These are phyloP conservation scores for Micrasema minimum DNA, from an alignment of 1,140 invertebrate genomes.

Conservation along the genomic window DNA sequence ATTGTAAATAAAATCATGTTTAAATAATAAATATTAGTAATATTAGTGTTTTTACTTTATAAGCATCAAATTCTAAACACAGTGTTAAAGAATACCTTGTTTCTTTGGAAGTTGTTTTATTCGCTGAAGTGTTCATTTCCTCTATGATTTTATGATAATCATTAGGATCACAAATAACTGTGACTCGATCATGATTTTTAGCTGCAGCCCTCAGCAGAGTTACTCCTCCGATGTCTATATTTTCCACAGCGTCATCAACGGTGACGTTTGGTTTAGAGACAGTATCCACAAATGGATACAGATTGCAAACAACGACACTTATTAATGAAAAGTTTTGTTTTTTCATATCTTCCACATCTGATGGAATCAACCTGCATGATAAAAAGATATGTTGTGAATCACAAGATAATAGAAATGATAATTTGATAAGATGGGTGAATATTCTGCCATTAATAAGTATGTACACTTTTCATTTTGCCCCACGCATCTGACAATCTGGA, in stretches of 20 bases:
- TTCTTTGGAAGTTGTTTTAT: slow-evolving; percentile 74
- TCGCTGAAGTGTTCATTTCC: slow-evolving; percentile 74
- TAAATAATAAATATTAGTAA: no score
- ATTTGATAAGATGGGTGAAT: no score
- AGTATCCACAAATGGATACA: slow-evolving; percentile 96
- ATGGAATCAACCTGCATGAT: slow-evolving; percentile 72
- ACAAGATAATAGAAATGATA: no score
- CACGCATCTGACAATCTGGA: no score
- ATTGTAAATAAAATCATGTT: no score
- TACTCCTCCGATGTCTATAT: slow-evolving; percentile 97
- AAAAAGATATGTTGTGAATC: no score
- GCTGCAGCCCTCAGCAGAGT: slow-evolving; percentile 94
- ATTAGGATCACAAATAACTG: slow-evolving; percentile 90
- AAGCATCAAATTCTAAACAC: no score
- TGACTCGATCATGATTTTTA: slow-evolving; percentile 97
- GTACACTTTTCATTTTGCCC: no score
- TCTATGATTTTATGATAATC: slow-evolving; percentile 85
- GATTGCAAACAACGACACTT: slow-evolving; percentile 91
- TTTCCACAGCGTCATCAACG: slow-evolving; percentile 93
- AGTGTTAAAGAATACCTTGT: slow-evolving; percentile 74
- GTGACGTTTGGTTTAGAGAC: slow-evolving; percentile 85
- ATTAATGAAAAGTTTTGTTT: slow-evolving; percentile 81
- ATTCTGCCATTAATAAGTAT: no score
- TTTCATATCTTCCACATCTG: slow-evolving; percentile 86
- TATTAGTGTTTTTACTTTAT: no score